Evolutionary conservation across 2,797 vertebrate genomes (phyloP), one percentile per base, ranked within the genome.

Genomic region (Oryzias sinensis): DNA sequence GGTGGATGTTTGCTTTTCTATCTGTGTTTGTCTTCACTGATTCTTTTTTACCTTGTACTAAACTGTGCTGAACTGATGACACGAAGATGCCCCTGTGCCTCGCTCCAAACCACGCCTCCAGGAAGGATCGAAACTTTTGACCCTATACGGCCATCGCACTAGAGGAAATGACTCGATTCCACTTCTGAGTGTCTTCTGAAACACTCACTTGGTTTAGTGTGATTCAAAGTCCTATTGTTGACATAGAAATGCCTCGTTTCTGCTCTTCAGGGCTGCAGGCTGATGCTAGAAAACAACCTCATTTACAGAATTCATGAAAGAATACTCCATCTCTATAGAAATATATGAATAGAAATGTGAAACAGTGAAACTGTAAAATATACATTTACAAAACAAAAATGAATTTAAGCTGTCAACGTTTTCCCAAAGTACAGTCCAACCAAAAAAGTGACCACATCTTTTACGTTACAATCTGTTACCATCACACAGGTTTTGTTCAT

Each of bases 41-140:
- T 63, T 14, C 65, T 72, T 78, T 33, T 40, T 65, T 82, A 76
- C 55, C 79, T 78, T 79, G 5, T 78, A 71, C 68, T 72, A 58
- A 70, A 62, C 56, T 49, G 17, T 47, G 52, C 56, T 78, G 64
- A 68, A 76, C 71, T 77, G 72, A 76, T 69, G 60, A 74, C 58
- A 56, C 68, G 50, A 74, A 80, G 59, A 56, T 42, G 66, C 80
- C 76, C 71, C 74, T 65, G 77, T 87, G 79, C 82, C 80, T 82
- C 71, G 17, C 62, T 74, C 69, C 52, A 53, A 71, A 78, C 70
- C 27, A 43, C 77, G 27, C 27, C 33, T 13, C 33, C 33, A 37
- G 9, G 33, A 37, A 71, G 63, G 79, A 58, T 29, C 69, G 43
- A 70, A 59, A 49, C 15, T 25, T 9, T 7, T 24, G 20, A 44